These are phyloP conservation scores for Halichoeres trimaculatus DNA, from an alignment of 2,113 vertebrate genomes.

Conservation along the genomic window DNA sequence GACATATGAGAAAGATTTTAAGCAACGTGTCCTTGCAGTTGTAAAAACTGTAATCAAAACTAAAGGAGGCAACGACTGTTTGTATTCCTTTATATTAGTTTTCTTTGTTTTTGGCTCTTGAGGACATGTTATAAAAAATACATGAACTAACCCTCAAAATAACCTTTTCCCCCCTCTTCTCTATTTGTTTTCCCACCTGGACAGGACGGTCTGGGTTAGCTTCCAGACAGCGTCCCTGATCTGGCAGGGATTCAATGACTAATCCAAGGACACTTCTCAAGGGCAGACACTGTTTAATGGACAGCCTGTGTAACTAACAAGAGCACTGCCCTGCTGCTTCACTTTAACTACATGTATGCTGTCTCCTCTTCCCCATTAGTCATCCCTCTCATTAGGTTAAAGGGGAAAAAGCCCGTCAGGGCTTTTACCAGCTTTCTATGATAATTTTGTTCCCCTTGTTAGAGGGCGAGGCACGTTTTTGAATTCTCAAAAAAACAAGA, in stretches of 20 bases:
- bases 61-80: too few species aligned
- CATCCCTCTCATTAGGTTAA: conserved; percentile 14
- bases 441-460: conserved; percentile 1
- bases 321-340: conserved; percentile 1
- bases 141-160: not conserved
- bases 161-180: not conserved
- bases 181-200: conserved; percentile 20
- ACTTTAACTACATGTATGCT: not conserved
- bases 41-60: too few species aligned
- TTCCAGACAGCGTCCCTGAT: not conserved
- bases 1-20: too few species aligned
- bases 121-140: not conserved
- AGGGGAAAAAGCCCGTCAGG: not conserved
- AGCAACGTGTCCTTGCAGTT: too few species aligned
- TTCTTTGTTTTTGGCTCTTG: not conserved
- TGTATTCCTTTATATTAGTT: not conserved
- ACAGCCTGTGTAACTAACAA: conserved; percentile 10
- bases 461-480: not conserved
- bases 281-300: conserved; percentile 20
- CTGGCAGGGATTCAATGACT: conserved; percentile 36
- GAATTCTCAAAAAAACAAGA: not conserved
- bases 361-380: not conserved
- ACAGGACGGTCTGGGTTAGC: conserved; percentile 29
- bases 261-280: conserved; percentile 42
- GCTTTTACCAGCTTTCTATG: conserved; percentile 3